Evolutionary conservation across 1,140 invertebrate genomes (phyloP).

Genomic region (Trachymyrmex cornetzi): DNA sequence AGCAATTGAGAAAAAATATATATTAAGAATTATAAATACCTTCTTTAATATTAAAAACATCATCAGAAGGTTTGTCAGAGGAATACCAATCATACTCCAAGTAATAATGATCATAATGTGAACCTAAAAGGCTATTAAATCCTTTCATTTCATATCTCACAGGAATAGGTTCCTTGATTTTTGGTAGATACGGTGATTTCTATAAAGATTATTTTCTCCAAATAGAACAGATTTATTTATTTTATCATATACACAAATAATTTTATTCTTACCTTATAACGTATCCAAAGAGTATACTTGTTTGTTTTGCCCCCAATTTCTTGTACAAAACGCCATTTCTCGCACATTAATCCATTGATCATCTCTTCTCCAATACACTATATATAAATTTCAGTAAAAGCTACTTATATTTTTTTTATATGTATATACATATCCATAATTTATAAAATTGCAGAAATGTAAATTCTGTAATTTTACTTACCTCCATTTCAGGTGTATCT

Average conservation of each 20-base stretch:
- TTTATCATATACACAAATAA: conserved; percentile 21
- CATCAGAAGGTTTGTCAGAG: conserved; percentile 89
- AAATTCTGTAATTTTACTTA: conserved; percentile 77
- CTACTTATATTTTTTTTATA: background rate
- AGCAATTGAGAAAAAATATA: background rate
- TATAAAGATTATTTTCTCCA: conserved; percentile 72
- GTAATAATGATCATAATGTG: conserved; percentile 98
- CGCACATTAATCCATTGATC: conserved; percentile 89
- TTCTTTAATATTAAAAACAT: conserved; percentile 90
- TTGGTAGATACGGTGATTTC: conserved; percentile 81
- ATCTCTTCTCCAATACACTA: conserved; percentile 88
- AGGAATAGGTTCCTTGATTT: conserved; percentile 87
- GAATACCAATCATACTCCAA: conserved; percentile 93
- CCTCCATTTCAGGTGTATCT: conserved; percentile 92
- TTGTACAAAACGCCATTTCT: conserved; percentile 92
- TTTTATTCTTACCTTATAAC: conserved; percentile 88
- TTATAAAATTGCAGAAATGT: conserved; percentile 57
- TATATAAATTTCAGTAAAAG: conserved; percentile 59
- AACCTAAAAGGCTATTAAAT: conserved; percentile 96
- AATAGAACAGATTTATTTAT: conserved; percentile 39
- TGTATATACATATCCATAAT: conserved; percentile 2
- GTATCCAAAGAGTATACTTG: conserved; percentile 95
- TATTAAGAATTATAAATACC: conserved; percentile 82
- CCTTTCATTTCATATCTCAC: conserved; percentile 97
- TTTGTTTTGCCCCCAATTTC: conserved; percentile 93